Evolutionary conservation across 2,888 invertebrate species (phyloP).

Genomic region (Anticlea derivata): DNA sequence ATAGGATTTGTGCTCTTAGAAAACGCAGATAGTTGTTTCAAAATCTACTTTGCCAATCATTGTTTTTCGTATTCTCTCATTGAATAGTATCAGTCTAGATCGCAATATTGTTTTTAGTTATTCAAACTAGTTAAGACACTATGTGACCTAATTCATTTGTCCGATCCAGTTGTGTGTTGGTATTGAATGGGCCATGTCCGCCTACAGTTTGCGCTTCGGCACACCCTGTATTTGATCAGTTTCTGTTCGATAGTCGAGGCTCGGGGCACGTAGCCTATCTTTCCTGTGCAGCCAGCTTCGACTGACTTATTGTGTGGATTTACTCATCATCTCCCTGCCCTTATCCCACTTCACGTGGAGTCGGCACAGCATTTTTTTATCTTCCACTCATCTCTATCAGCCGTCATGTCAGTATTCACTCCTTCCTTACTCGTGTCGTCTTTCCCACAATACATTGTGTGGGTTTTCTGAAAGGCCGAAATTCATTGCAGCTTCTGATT

Average conservation of each 20-base stretch:
- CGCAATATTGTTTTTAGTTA: constrained; percentile 11
- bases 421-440: too few relatives aligned
- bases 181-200: constrained; percentile 11
- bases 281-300: background rate
- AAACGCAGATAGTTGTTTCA: background rate
- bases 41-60: constrained; percentile 4
- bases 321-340: too few relatives aligned
- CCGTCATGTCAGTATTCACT: too few relatives aligned
- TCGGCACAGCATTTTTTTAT: too few relatives aligned
- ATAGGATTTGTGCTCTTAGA: too few relatives aligned
- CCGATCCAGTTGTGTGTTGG: constrained; percentile 10
- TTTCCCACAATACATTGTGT: too few relatives aligned
- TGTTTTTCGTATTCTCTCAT: constrained; percentile 7
- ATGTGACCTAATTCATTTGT: constrained; percentile 25
- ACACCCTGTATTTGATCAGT: constrained; percentile 21
- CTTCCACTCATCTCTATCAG: too few relatives aligned
- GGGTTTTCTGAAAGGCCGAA: background rate
- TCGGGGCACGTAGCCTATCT: background rate
- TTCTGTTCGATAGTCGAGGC: constrained; percentile 6
- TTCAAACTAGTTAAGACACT: constrained; percentile 14
- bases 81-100: constrained; percentile 5
- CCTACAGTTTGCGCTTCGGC: constrained; percentile 15
- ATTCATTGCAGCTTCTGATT: background rate
- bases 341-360: too few relatives aligned
- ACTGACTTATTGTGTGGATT: background rate